phyloP scores from a whole-genome alignment of 2,797 vertebrate genomes.

The Microctenopoma steveboyesi region DNA sequence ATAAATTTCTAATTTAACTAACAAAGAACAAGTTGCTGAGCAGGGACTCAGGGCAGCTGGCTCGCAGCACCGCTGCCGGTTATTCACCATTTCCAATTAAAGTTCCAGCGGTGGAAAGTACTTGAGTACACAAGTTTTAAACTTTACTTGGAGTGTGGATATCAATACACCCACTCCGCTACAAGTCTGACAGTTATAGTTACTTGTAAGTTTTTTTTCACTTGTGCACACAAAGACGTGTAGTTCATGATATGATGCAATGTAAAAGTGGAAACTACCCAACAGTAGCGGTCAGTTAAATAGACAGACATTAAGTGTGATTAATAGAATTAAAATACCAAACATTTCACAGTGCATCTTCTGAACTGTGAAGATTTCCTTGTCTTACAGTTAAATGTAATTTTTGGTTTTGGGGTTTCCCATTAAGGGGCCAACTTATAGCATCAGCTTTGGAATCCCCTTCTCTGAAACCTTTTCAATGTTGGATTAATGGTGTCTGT shows the following conservation, averaged over 20 bases:
- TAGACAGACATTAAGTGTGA: too few species aligned
- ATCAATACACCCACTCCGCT: not conserved
- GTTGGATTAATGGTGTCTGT: not conserved
- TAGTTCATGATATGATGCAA: not conserved
- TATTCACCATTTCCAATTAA: too few species aligned
- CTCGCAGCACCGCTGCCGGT: constrained; percentile 17
- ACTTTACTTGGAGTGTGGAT: not conserved
- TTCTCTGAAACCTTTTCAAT: not conserved
- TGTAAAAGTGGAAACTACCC: not conserved
- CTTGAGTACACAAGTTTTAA: not conserved
- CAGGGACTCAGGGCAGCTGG: constrained; percentile 39
- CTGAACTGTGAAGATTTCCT: not conserved
- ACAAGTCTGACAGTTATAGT: not conserved
- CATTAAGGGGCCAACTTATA: not conserved
- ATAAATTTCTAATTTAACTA: constrained; percentile 72
- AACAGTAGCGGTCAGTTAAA: not conserved
- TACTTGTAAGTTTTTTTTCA: too few species aligned
- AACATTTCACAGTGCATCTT: not conserved
- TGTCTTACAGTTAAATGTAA: not conserved
- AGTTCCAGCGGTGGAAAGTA: not conserved
- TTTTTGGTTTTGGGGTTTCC: not conserved
- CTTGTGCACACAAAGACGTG: too few species aligned
- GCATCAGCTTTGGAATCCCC: not conserved
- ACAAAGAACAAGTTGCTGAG: constrained; percentile 57
- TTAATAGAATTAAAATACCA: not conserved